Conservation (phyloP, 2,113 vertebrate species). For the Aleadryas rufinucha region DNA sequence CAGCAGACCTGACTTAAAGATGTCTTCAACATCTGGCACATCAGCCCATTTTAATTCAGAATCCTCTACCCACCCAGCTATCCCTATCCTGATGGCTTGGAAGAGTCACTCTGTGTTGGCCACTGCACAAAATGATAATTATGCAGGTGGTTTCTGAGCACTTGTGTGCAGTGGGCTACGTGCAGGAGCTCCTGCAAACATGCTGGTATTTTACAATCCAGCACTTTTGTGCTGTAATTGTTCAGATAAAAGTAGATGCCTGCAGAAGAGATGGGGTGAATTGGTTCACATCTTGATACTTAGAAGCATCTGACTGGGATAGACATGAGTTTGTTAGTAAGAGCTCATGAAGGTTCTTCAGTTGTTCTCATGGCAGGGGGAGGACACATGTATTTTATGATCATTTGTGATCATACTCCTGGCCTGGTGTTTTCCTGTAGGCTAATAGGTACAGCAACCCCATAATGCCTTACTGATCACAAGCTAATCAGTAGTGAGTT, state of each 20-base stretch:
- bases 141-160: not conserved
- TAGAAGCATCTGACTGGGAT: not conserved
- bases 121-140: not conserved
- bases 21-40: not conserved
- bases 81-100: not conserved
- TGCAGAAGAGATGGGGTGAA: not conserved
- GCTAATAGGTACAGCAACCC: not conserved
- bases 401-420: not conserved
- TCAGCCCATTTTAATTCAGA: not conserved
- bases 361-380: not conserved
- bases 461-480: not conserved
- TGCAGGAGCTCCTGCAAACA: not conserved
- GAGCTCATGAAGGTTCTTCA: not conserved
- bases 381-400: not conserved
- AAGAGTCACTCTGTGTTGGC: not conserved
- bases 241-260: not conserved
- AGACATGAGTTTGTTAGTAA: not conserved
- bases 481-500: not conserved
- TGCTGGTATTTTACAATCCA: not conserved
- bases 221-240: not conserved
- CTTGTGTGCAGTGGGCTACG: not conserved
- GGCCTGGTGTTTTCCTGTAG: not conserved
- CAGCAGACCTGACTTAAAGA: not conserved
- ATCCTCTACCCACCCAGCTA: not conserved
- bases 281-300: not conserved